A percentile compares a stretch with the other conserved stretches of the same genome.
These are phyloP conservation scores for Cephalotes varians DNA, from an alignment of 2,888 invertebrate species.

Conservation along the genomic window DNA sequence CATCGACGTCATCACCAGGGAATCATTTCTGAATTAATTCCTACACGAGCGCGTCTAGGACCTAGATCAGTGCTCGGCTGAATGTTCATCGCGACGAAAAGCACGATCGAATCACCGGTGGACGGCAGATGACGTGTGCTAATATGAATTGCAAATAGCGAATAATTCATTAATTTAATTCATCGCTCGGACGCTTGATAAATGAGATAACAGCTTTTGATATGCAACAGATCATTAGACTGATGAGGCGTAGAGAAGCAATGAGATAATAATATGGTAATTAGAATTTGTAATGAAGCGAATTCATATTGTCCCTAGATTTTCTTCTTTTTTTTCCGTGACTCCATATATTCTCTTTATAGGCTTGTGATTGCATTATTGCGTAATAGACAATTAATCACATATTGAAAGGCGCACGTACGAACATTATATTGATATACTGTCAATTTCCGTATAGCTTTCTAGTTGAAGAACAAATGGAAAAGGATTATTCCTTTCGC, in stretches of 20 bases:
- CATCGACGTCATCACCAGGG: constrained; percentile 61
- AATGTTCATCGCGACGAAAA: background rate
- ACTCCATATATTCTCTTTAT: background rate
- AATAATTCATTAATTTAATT: background rate
- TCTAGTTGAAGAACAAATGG: constrained; percentile 10
- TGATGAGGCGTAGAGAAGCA: background rate
- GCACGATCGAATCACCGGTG: background rate
- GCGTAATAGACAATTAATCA: constrained; percentile 7
- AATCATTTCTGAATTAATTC: constrained; percentile 31
- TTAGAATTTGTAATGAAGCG: background rate
- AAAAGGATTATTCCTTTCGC: constrained; percentile 8
- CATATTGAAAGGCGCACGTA: background rate
- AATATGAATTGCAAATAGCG: constrained; percentile 24
- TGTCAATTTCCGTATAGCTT: constrained; percentile 6
- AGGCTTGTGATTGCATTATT: background rate
- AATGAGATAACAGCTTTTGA: background rate
- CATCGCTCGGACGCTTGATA: background rate
- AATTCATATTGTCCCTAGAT: background rate
- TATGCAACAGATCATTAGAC: background rate
- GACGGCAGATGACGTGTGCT: constrained; percentile 1
- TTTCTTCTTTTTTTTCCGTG: background rate
- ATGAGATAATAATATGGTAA: constrained; percentile 1
- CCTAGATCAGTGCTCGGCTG: constrained; percentile 2
- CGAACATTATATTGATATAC: background rate
- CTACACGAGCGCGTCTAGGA: background rate